A percentile compares a stretch with the other conserved stretches of the same genome.
These are phyloP conservation scores for Latheticus oryzae DNA, from an alignment of 2,888 invertebrate species.

Conservation along the genomic window DNA sequence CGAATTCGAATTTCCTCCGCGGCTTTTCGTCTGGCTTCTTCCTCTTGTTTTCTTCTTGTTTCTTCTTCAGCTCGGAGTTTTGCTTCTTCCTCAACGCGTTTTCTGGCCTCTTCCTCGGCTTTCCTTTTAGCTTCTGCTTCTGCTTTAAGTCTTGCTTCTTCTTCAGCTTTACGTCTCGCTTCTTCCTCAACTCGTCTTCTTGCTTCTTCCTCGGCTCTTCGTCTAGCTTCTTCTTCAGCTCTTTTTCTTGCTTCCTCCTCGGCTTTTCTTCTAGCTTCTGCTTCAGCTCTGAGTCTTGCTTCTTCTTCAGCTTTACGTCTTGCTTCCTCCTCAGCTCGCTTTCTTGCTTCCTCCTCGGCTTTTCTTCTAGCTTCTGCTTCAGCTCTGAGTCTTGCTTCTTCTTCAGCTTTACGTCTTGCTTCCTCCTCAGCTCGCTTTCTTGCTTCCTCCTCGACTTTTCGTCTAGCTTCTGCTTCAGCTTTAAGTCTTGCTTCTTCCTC, in stretches of 20 bases:
- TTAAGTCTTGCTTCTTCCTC: constrained; percentile 47
- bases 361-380: constrained; percentile 46
- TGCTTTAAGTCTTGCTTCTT: constrained; percentile 60
- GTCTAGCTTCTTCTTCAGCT: constrained; percentile 49
- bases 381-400: constrained; percentile 55
- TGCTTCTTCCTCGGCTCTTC: constrained; percentile 48
- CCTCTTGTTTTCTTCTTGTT: constrained; percentile 46
- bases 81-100: constrained; percentile 63
- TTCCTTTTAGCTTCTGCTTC: constrained; percentile 57
- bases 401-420: constrained; percentile 49
- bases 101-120: constrained; percentile 55
- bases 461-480: constrained; percentile 51
- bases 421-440: constrained; percentile 42
- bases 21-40: constrained; percentile 48
- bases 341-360: constrained; percentile 48
- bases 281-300: constrained; percentile 50
- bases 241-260: constrained; percentile 56
- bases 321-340: constrained; percentile 40
- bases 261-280: constrained; percentile 45
- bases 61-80: constrained; percentile 50
- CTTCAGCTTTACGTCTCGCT: constrained; percentile 45
- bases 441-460: constrained; percentile 49
- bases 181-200: constrained; percentile 41
- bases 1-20: constrained; percentile 48
- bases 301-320: constrained; percentile 51